These are phyloP conservation scores for Rhagologus leucostigma DNA, from an alignment of 2,113 vertebrate species.

Conservation along the genomic window DNA sequence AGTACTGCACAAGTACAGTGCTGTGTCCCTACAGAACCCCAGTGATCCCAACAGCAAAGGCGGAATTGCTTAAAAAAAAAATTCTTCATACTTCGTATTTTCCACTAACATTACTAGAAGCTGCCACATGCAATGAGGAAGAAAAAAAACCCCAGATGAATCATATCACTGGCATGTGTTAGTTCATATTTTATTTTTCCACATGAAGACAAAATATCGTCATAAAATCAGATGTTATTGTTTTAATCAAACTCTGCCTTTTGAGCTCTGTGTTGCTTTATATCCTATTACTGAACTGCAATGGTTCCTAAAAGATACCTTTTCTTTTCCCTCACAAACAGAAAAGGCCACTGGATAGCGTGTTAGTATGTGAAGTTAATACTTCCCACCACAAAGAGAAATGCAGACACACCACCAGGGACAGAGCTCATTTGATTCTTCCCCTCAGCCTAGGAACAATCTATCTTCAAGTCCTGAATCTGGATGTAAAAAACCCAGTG, in stretches of 20 bases:
- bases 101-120: neutral
- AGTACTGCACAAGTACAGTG: neutral
- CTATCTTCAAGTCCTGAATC: neutral
- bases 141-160: neutral
- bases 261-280: neutral
- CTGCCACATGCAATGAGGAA: neutral
- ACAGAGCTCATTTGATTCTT: neutral
- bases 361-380: neutral
- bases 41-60: neutral
- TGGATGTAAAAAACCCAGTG: neutral
- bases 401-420: neutral
- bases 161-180: neutral
- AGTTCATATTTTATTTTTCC: conserved; percentile 2
- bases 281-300: neutral
- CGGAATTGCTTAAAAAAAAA: neutral
- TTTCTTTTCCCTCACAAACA: neutral
- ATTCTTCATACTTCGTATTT: neutral
- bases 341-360: neutral
- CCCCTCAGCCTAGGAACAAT: neutral
- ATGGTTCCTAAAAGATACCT: neutral
- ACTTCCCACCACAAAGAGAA: neutral
- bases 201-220: neutral
- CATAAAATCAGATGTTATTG: neutral
- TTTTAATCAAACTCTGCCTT: neutral
- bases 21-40: neutral